Conservation (phyloP, 2,113 vertebrate species). For the Gasterosteus nipponicus region DNA sequence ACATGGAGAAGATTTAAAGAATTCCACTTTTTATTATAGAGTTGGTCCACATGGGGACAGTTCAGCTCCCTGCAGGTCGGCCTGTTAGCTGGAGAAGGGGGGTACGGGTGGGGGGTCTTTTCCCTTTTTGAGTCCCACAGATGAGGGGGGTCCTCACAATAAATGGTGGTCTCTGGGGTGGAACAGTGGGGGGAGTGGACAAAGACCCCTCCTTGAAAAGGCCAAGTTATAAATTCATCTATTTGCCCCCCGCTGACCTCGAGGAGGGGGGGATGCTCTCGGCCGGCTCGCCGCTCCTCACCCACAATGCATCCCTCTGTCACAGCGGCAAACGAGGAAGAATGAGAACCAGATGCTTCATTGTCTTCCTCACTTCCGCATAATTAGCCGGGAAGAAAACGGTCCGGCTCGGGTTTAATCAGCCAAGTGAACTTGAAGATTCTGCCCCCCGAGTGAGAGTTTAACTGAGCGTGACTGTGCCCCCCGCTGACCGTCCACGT, state of each 20-base stretch:
- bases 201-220: constrained; percentile 88
- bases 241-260: constrained; percentile 98
- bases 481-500: constrained; percentile 64
- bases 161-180: constrained; percentile 87
- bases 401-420: constrained; percentile 91
- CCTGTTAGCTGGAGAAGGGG: not conserved
- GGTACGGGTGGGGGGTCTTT: constrained; percentile 10
- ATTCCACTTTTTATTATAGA: not conserved
- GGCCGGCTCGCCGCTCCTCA: constrained; percentile 84
- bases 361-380: constrained; percentile 99
- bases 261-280: constrained; percentile 78
- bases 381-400: constrained; percentile 99
- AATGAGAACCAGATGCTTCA: constrained; percentile 99
- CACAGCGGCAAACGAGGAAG: constrained; percentile 91
- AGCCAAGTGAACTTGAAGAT: constrained; percentile 98
- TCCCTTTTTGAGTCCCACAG: constrained; percentile 60
- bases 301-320: constrained; percentile 96
- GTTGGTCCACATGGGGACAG: not conserved
- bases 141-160: constrained; percentile 83
- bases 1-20: too few relatives aligned
- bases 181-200: constrained; percentile 79
- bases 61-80: not conserved
- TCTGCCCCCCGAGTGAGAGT: constrained; percentile 65
- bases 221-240: constrained; percentile 99
- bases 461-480: constrained; percentile 91